Percentiles rank a stretch among this genome's conserved stretches.
Conservation (phyloP, 92 coral and sea anemone species). For the Phymanthus crucifer region DNA sequence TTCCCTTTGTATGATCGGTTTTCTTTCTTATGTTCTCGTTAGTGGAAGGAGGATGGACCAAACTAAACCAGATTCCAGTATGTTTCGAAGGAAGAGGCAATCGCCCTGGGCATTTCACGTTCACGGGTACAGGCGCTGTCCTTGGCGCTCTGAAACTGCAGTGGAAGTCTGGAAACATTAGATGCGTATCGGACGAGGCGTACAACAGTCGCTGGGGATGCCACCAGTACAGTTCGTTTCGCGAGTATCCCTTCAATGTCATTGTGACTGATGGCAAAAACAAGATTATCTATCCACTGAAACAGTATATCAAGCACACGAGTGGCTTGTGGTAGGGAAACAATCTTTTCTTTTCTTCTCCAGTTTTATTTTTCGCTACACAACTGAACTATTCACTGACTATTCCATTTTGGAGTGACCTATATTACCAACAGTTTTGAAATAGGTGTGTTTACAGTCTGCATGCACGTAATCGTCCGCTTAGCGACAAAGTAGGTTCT, state of each 20-base stretch:
- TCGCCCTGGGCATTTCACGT: slow-evolving; percentile 48
- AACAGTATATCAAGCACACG: slow-evolving; percentile 20
- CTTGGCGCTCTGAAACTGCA: slow-evolving; percentile 37
- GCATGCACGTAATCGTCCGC: too few relatives aligned
- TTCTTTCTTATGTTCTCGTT: too few relatives aligned
- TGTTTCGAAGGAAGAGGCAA: slow-evolving; percentile 68
- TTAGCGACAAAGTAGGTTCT: too few relatives aligned
- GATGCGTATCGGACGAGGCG: slow-evolving; percentile 34
- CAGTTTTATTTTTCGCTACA: background rate
- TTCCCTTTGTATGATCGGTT: too few relatives aligned
- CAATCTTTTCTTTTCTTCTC: background rate
- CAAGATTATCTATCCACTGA: slow-evolving; percentile 13
- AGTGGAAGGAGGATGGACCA: slow-evolving; percentile 49
- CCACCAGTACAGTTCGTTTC: slow-evolving; percentile 27
- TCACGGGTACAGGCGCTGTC: slow-evolving; percentile 43
- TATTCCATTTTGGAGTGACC: too few relatives aligned
- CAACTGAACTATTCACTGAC: too few relatives aligned
- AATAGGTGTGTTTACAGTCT: too few relatives aligned
- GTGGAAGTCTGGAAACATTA: slow-evolving; percentile 29
- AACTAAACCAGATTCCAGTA: slow-evolving; percentile 46
- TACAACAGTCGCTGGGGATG: slow-evolving; percentile 46
- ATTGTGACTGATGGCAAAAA: slow-evolving; percentile 35
- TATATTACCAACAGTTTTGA: too few relatives aligned
- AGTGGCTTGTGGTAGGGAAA: slow-evolving; percentile 33
- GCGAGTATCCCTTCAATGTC: slow-evolving; percentile 34